Conservation (phyloP, 2,888 invertebrate genomes). For the Aproaerema taeniolella region DNA sequence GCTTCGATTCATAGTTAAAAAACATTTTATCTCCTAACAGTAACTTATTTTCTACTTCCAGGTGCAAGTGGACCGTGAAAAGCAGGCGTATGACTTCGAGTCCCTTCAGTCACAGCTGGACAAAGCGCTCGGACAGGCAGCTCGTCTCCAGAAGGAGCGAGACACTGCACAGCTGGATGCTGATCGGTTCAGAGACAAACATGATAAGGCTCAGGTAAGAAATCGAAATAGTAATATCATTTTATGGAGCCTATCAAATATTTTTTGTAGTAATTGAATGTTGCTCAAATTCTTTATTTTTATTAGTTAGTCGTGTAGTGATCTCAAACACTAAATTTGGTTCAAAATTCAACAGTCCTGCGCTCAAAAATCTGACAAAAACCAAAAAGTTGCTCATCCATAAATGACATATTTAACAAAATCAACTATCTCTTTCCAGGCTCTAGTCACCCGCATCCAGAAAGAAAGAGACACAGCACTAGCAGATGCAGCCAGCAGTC, state of each 20-base stretch:
- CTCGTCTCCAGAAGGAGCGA: slow-evolving; percentile 92
- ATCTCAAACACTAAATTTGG: too few species aligned
- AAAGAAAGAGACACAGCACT: slow-evolving; percentile 92
- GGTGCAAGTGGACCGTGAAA: slow-evolving; percentile 94
- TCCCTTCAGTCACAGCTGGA: slow-evolving; percentile 93
- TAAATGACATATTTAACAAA: too few species aligned
- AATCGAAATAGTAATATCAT: too few species aligned
- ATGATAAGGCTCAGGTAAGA: slow-evolving; percentile 90
- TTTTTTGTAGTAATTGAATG: too few species aligned
- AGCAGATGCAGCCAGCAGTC: slow-evolving; percentile 87
- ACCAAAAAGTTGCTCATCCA: too few species aligned
- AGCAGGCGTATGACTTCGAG: slow-evolving; percentile 93
- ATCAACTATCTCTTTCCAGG: slow-evolving; percentile 74
- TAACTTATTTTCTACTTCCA: slow-evolving; percentile 35
- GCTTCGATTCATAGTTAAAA: too few species aligned
- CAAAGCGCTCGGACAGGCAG: slow-evolving; percentile 91
- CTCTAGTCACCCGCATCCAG: slow-evolving; percentile 86
- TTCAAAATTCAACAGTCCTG: too few species aligned
- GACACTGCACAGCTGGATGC: slow-evolving; percentile 90
- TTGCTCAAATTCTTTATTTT: too few species aligned
- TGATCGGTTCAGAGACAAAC: slow-evolving; percentile 91
- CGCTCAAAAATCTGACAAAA: too few species aligned
- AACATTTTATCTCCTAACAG: too few species aligned
- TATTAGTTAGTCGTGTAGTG: too few species aligned
- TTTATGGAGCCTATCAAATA: too few species aligned